These are phyloP conservation scores for Hyles euphorbiae DNA, from an alignment of 1,140 invertebrate genomes.

Conservation along the genomic window DNA sequence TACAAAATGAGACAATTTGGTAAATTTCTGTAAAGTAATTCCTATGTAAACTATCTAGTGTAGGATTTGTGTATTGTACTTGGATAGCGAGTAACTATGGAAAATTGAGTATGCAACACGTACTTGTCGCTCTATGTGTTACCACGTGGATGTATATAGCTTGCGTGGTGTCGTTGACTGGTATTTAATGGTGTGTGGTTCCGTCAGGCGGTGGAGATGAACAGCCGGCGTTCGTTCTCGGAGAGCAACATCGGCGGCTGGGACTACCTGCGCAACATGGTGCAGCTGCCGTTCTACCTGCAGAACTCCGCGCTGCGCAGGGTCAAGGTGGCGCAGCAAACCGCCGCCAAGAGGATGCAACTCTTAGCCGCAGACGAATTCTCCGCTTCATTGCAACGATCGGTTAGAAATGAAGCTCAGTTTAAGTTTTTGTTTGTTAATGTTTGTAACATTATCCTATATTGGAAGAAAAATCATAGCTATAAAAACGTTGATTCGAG, in stretches of 20 bases:
- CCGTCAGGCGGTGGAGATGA: conserved; percentile 89
- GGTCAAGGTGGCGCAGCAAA: conserved; percentile 90
- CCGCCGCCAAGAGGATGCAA: conserved; percentile 79
- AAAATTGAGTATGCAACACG: no score
- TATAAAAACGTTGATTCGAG: no score
- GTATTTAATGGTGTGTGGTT: neutral
- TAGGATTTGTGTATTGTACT: no score
- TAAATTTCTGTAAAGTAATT: no score
- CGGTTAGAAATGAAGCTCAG: conserved; percentile 38
- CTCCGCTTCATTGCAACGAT: conserved; percentile 66
- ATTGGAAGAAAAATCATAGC: no score
- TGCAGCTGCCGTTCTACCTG: conserved; percentile 97
- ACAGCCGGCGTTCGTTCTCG: conserved; percentile 88
- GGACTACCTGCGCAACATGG: conserved; percentile 96
- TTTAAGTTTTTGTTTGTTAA: neutral
- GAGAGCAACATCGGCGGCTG: conserved; percentile 94
- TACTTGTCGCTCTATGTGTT: no score
- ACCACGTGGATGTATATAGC: no score
- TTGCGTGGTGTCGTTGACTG: neutral
- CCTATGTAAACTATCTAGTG: no score
- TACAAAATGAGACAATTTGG: no score
- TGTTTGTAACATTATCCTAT: no score
- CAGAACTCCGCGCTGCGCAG: conserved; percentile 96
- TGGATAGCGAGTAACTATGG: no score
- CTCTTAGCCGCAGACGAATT: conserved; percentile 74